Evolutionary conservation across 1,140 invertebrate genomes (phyloP).

Genomic region (Zelostemma sp.): DNA sequence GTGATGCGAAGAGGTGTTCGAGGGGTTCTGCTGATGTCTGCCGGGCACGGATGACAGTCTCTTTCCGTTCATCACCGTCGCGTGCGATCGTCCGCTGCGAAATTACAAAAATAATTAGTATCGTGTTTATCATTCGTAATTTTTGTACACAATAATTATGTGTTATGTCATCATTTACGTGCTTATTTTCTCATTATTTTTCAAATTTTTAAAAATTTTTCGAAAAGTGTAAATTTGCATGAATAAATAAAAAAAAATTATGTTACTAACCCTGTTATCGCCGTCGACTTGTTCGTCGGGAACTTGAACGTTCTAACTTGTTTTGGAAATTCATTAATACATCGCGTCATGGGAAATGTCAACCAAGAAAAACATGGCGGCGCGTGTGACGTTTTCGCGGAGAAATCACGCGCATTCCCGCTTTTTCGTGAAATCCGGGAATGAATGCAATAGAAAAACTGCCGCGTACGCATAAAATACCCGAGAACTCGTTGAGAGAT

Average conservation of each 20-base stretch:
- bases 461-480: not conserved
- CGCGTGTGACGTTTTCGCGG: not conserved
- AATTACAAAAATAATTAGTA: not conserved
- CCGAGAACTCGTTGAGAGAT: not conserved
- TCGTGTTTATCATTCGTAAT: too few species aligned
- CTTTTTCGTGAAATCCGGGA: not conserved
- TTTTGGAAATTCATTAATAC: not conserved
- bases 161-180: too few species aligned
- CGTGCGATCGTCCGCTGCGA: constrained; percentile 52
- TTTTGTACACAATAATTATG: too few species aligned
- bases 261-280: too few species aligned
- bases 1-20: constrained; percentile 66
- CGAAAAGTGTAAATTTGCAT: not conserved
- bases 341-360: constrained; percentile 15
- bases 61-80: constrained; percentile 68
- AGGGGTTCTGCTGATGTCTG: constrained; percentile 58
- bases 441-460: too few species aligned
- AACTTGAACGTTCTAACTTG: not conserved
- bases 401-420: not conserved
- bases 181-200: too few species aligned
- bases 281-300: too few species aligned
- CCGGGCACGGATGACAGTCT: constrained; percentile 60
- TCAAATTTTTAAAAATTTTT: not conserved
- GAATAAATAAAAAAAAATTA: too few species aligned
- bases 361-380: constrained; percentile 28